Conservation (phyloP, 1,140 invertebrate genomes). For the Callitettix versicolor region DNA sequence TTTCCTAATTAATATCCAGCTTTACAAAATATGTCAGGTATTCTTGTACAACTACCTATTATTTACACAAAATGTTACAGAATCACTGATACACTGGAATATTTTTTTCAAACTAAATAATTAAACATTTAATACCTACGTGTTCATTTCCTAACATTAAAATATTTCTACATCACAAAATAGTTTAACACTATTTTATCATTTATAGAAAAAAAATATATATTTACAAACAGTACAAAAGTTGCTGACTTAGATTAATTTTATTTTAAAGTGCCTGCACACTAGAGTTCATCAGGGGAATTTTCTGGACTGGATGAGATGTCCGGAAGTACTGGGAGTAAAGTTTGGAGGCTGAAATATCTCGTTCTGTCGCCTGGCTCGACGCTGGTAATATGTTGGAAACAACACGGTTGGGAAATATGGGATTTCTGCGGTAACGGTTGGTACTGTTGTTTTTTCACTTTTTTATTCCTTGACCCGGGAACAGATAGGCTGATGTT, state of each 20-base stretch:
- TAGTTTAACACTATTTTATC: no score
- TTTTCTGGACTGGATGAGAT: constrained; percentile 21
- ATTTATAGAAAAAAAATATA: no score
- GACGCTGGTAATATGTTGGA: constrained; percentile 74
- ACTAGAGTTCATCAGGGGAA: constrained; percentile 2
- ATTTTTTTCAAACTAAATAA: no score
- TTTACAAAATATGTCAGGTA: no score
- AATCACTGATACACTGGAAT: no score
- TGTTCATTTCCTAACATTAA: no score
- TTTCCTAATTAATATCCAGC: no score
- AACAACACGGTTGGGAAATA: constrained; percentile 78
- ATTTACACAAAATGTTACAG: no score
- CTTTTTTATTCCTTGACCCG: constrained; percentile 45
- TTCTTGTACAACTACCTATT: no score
- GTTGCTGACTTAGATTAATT: constrained; percentile 7
- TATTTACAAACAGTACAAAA: no score
- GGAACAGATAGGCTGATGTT: constrained; percentile 66
- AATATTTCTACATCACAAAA: no score
- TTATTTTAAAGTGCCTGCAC: not conserved
- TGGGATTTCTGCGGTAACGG: constrained; percentile 62
- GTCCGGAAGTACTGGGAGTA: constrained; percentile 34
- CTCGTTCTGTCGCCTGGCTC: constrained; percentile 53
- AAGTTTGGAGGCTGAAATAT: constrained; percentile 55
- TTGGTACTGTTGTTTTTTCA: constrained; percentile 39
- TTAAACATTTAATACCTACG: no score